These are phyloP conservation scores for Margarornis squamiger DNA, from an alignment of 2,797 vertebrate species.

Conservation along the genomic window DNA sequence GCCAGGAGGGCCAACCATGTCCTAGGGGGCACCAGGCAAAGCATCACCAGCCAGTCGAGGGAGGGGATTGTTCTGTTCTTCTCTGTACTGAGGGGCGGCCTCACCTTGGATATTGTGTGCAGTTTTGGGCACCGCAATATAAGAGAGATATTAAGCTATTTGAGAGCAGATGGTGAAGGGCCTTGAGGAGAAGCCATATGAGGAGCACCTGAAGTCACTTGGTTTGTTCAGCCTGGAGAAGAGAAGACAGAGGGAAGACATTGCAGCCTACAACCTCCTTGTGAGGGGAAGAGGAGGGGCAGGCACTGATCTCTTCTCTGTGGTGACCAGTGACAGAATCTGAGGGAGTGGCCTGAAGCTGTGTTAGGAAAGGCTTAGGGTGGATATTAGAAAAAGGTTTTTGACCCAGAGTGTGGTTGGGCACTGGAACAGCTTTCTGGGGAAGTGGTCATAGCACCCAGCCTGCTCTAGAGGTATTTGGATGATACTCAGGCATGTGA, in stretches of 20 bases:
- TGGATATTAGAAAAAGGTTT: neutral
- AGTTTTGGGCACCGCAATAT: neutral
- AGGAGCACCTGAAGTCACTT: neutral
- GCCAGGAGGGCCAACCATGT: too few relatives aligned
- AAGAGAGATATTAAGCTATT: neutral
- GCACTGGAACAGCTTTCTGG: neutral
- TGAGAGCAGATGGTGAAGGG: neutral
- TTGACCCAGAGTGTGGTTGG: neutral
- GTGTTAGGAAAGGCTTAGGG: neutral
- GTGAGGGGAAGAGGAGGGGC: neutral
- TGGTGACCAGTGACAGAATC: neutral
- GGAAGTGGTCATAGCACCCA: neutral
- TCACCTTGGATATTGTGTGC: neutral
- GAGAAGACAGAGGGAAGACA: neutral
- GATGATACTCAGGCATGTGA: neutral
- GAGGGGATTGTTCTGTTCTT: neutral
- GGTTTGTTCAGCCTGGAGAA: neutral
- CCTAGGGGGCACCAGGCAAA: neutral
- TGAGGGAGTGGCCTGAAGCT: neutral
- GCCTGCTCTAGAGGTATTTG: neutral
- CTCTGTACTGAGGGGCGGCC: neutral
- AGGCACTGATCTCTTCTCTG: neutral
- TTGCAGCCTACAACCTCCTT: neutral
- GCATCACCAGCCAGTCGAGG: neutral
- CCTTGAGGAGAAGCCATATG: neutral